Evolutionary conservation across 2,797 vertebrate genomes (phyloP).

Genomic region (Scyliorhinus canicula): DNA sequence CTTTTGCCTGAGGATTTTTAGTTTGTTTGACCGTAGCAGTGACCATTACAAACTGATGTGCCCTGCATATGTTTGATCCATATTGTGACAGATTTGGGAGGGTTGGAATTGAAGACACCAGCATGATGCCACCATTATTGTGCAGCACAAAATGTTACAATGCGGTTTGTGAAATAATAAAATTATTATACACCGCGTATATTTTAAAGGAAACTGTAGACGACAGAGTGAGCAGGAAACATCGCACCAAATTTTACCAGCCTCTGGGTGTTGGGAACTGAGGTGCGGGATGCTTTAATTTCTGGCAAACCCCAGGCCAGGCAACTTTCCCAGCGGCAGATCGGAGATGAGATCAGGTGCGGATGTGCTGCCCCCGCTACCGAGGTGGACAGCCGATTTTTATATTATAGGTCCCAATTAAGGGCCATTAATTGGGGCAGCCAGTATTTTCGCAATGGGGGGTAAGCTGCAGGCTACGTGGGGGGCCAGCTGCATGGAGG

Average conservation of each 20-base stretch:
- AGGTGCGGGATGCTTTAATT: background rate
- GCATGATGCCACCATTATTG: background rate
- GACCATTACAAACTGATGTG: background rate
- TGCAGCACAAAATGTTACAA: background rate
- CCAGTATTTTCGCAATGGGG: too few relatives aligned
- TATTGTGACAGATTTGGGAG: background rate
- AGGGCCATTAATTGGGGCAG: too few relatives aligned
- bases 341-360: too few relatives aligned
- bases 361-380: too few relatives aligned
- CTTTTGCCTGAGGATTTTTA: background rate
- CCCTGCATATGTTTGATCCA: background rate
- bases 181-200: background rate
- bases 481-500: too few relatives aligned
- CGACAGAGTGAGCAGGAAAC: background rate
- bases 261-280: background rate
- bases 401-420: too few relatives aligned
- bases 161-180: background rate
- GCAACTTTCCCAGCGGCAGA: background rate
- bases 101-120: background rate
- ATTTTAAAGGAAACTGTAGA: background rate
- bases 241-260: background rate
- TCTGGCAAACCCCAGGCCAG: too few relatives aligned
- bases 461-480: too few relatives aligned
- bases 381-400: too few relatives aligned
- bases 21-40: background rate